Conservation (phyloP, 2,797 vertebrate species). For the Amphiprion clarkii region DNA sequence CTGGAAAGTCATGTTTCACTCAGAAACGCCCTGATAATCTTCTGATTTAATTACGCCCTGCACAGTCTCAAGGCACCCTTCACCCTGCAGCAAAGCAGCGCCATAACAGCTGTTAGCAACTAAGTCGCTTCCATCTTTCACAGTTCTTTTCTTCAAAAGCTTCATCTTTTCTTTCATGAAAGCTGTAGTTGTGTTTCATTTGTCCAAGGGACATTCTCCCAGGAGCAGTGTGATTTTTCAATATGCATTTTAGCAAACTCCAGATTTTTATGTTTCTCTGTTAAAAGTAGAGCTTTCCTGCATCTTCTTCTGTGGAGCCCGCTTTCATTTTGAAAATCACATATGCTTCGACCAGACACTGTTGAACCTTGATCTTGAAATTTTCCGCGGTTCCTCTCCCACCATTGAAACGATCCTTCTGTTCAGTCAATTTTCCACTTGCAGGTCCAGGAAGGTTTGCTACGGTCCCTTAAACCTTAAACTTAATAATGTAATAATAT, state of each 20-base stretch:
- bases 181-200: conserved; percentile 1
- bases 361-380: neutral
- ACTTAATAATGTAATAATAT: conserved; percentile 8
- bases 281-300: conserved; percentile 1
- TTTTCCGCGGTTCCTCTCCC: neutral
- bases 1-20: neutral
- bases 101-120: neutral
- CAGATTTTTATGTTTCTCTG: conserved; percentile 1
- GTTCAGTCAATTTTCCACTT: conserved; percentile 1
- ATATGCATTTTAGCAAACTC: neutral
- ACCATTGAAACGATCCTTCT: neutral
- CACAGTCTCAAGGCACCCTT: neutral
- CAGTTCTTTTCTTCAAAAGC: neutral
- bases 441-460: neutral
- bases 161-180: neutral
- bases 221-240: neutral
- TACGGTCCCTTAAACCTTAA: neutral
- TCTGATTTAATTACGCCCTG: conserved; percentile 5
- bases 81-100: neutral
- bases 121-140: neutral
- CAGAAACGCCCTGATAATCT: neutral
- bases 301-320: neutral
- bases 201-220: conserved; percentile 10
- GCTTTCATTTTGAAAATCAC: neutral
- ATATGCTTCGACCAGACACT: conserved; percentile 4